Evolutionary conservation across 2,797 vertebrate genomes (phyloP).

Genomic region (Siniperca undulata): DNA sequence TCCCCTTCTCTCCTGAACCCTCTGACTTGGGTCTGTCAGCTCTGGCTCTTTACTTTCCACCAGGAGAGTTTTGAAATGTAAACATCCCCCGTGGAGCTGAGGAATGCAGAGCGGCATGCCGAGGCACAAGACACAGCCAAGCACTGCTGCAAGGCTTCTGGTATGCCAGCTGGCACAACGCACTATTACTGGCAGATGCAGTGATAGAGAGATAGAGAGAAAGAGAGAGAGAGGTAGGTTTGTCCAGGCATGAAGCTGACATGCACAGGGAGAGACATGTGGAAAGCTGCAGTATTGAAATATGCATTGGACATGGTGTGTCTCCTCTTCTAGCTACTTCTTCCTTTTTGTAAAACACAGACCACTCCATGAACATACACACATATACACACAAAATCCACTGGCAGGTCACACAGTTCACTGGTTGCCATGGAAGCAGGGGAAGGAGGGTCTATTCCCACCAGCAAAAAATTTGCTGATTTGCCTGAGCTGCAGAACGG

Average conservation of each 20-base stretch:
- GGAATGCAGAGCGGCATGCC: conserved; percentile 50
- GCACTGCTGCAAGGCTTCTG: conserved; percentile 41
- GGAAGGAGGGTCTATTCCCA: conserved; percentile 50
- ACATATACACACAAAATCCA: conserved; percentile 30
- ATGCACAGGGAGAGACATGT: not conserved
- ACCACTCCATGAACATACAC: conserved; percentile 15
- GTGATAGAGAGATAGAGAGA: not conserved
- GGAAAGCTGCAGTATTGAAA: conserved; percentile 16
- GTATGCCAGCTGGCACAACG: conserved; percentile 51
- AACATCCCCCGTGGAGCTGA: conserved; percentile 60
- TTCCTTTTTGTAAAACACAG: conserved; percentile 48
- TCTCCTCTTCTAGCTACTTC: conserved; percentile 23
- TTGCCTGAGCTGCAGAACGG: conserved; percentile 53
- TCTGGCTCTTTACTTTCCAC: conserved; percentile 40
- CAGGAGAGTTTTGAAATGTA: conserved; percentile 58
- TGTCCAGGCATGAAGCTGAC: conserved; percentile 31
- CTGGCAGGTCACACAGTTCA: conserved; percentile 57
- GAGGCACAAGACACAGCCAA: conserved; percentile 34
- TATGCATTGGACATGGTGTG: conserved; percentile 26
- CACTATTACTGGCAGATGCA: conserved; percentile 14
- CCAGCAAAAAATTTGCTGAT: conserved; percentile 56
- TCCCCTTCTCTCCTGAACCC: conserved; percentile 35
- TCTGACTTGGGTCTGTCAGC: conserved; percentile 35
- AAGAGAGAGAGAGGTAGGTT: conserved; percentile 16
- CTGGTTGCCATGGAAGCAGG: conserved; percentile 65